These are phyloP conservation scores for Fragum fragum DNA, from an alignment of 2,888 invertebrate species.

Conservation along the genomic window DNA sequence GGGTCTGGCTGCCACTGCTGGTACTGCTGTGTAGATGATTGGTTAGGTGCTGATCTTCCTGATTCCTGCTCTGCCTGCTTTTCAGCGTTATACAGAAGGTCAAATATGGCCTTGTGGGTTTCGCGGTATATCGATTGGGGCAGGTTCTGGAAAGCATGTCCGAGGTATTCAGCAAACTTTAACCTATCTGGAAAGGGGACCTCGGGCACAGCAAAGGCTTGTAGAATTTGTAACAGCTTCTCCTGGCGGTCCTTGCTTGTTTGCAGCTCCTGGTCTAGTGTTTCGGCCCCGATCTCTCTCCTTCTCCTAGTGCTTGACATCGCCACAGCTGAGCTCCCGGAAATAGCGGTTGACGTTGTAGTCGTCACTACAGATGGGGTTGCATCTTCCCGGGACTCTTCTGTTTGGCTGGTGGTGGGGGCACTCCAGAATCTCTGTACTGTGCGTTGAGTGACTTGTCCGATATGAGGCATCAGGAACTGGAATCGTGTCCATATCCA, in stretches of 20 bases:
- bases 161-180: constrained; percentile 57
- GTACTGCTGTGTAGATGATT: constrained; percentile 35
- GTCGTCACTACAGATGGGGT: constrained; percentile 39
- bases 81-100: constrained; percentile 49
- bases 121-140: constrained; percentile 54
- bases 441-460: constrained; percentile 54
- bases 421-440: constrained; percentile 53
- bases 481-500: constrained; percentile 48
- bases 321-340: constrained; percentile 45
- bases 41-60: constrained; percentile 35
- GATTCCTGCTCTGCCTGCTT: constrained; percentile 49
- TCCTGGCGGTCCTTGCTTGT: constrained; percentile 55
- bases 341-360: constrained; percentile 37
- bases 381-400: constrained; percentile 47
- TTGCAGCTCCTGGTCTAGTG: constrained; percentile 43
- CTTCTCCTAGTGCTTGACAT: constrained; percentile 40
- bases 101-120: constrained; percentile 46
- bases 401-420: constrained; percentile 48
- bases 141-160: constrained; percentile 61
- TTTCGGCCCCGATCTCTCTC: constrained; percentile 47
- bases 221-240: constrained; percentile 46
- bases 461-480: constrained; percentile 54
- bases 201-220: constrained; percentile 49
- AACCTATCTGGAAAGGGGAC: constrained; percentile 56
- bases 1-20: constrained; percentile 50